Evolutionary conservation across 2,797 vertebrate genomes (phyloP).

Genomic region (Ctenochaetus hawaiiensis): DNA sequence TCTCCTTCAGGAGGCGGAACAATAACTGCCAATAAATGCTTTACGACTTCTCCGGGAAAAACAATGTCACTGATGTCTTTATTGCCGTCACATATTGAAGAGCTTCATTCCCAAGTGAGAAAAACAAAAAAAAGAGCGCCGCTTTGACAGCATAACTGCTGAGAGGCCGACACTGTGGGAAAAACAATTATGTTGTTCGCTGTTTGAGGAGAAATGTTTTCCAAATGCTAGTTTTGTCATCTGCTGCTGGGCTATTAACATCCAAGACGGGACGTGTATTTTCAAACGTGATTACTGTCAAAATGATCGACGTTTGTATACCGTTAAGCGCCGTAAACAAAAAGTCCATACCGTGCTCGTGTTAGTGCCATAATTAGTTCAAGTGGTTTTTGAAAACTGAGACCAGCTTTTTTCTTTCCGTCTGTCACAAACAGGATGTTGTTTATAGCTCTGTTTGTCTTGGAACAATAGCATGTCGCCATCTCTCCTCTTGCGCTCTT

Average conservation of each 20-base stretch:
- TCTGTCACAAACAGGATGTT: constrained; percentile 60
- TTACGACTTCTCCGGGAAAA: constrained; percentile 46
- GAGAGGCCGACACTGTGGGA: background rate
- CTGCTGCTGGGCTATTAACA: background rate
- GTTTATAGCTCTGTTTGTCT: constrained; percentile 56
- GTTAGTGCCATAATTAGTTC: constrained; percentile 1
- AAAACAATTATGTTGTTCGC: constrained; percentile 18
- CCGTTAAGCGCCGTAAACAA: constrained; percentile 19
- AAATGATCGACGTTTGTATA: constrained; percentile 6
- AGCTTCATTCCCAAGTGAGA: constrained; percentile 27
- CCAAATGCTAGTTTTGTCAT: background rate
- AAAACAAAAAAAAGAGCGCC: constrained; percentile 16
- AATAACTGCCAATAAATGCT: constrained; percentile 50
- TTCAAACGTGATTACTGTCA: constrained; percentile 26
- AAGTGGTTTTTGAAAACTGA: constrained; percentile 11
- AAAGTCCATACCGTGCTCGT: constrained; percentile 1
- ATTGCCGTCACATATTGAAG: constrained; percentile 31
- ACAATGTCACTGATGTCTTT: constrained; percentile 53
- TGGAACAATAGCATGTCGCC: constrained; percentile 22
- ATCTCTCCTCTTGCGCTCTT: background rate
- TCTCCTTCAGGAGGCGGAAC: constrained; percentile 41
- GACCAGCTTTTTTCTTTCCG: constrained; percentile 2
- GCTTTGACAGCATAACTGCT: constrained; percentile 9
- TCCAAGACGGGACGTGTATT: background rate
- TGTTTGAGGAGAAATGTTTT: background rate